These are phyloP conservation scores for Eurosta solidaginis DNA, from an alignment of 1,140 invertebrate species.

Conservation along the genomic window DNA sequence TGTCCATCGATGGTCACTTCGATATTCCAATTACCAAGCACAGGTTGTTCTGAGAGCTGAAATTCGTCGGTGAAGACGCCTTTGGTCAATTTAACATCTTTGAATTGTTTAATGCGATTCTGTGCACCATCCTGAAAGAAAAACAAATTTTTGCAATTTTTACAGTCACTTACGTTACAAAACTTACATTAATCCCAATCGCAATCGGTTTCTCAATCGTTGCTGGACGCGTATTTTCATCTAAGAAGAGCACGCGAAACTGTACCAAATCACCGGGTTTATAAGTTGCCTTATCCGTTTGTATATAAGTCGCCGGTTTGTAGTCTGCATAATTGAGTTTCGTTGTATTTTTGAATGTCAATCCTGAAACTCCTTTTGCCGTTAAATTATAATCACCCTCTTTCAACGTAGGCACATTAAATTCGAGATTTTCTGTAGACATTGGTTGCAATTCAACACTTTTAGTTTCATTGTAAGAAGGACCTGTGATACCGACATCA, in stretches of 20 bases:
- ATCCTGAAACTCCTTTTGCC: conserved; percentile 71
- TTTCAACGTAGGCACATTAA: conserved; percentile 71
- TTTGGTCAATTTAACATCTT: conserved; percentile 68
- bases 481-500: conserved; percentile 73
- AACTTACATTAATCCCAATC: conserved; percentile 38
- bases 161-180: neutral
- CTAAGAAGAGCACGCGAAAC: conserved; percentile 83
- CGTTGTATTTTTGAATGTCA: conserved; percentile 75
- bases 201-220: conserved; percentile 50
- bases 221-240: conserved; percentile 72
- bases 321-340: conserved; percentile 78
- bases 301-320: conserved; percentile 88
- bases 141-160: neutral
- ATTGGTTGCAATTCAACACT: conserved; percentile 71
- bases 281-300: conserved; percentile 94
- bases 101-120: conserved; percentile 75
- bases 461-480: conserved; percentile 71
- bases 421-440: conserved; percentile 69
- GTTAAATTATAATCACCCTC: conserved; percentile 78
- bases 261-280: conserved; percentile 84
- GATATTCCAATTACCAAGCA: conserved; percentile 92
- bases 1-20: conserved; percentile 61
- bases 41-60: conserved; percentile 79
- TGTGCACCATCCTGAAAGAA: conserved; percentile 41
- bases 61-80: conserved; percentile 82